A percentile compares a stretch with the other conserved stretches of the same genome.
Conservation (phyloP, 2,888 invertebrate genomes). For the Steinernema scapterisci region DNA sequence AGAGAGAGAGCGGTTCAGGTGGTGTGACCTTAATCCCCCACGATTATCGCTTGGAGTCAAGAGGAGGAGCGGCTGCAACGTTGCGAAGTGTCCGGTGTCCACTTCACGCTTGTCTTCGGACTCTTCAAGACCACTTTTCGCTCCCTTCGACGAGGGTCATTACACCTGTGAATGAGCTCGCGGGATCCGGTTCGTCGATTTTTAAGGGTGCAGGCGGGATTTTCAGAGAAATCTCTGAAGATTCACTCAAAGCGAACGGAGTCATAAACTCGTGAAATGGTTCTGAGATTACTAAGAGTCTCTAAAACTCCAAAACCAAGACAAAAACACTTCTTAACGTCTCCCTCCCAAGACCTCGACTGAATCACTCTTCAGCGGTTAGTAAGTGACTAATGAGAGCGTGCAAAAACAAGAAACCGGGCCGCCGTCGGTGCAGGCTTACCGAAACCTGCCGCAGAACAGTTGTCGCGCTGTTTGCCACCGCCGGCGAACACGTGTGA, state of each 20-base stretch:
- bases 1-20: background rate
- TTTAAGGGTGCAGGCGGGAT: background rate
- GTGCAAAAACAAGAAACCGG: background rate
- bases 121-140: conserved; percentile 3
- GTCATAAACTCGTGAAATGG: no score
- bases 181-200: background rate
- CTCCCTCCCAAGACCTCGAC: no score
- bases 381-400: no score
- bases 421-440: background rate
- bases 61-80: background rate
- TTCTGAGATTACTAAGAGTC: no score
- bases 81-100: conserved; percentile 28
- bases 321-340: no score
- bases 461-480: background rate
- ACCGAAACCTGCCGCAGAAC: background rate
- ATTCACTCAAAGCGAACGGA: no score
- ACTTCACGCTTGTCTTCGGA: background rate
- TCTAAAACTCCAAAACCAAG: no score
- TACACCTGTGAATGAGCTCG: background rate
- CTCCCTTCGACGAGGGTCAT: background rate
- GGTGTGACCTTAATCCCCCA: conserved; percentile 31
- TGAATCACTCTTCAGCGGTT: no score
- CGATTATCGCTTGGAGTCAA: conserved; percentile 23
- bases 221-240: background rate
- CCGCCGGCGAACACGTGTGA: background rate